Evolutionary conservation across 2,888 invertebrate species (phyloP).

Genomic region (Byasa hedistus): DNA sequence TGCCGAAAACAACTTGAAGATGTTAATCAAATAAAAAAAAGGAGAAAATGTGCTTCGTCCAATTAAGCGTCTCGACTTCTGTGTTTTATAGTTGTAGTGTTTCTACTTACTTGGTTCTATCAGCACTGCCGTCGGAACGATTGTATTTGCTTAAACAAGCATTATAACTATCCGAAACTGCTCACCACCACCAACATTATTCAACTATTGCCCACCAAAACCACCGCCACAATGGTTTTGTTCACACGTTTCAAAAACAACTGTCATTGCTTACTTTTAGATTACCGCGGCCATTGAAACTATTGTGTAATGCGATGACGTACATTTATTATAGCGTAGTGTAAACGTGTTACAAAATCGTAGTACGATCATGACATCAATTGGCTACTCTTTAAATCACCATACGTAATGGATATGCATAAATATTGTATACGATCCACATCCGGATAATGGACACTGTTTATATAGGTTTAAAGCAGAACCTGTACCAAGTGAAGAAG

Average conservation of each 20-base stretch:
- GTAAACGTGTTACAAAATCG: conserved; percentile 1
- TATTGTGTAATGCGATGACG: conserved; percentile 13
- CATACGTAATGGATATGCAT: too few species aligned
- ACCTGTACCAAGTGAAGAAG: too few species aligned
- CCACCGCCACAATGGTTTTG: conserved; percentile 15
- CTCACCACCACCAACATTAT: not conserved
- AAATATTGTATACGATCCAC: too few species aligned
- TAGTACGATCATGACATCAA: not conserved
- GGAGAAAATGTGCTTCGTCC: conserved; percentile 9
- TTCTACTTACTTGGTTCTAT: conserved; percentile 10
- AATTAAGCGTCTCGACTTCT: conserved; percentile 11
- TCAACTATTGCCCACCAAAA: conserved; percentile 7
- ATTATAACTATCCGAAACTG: conserved; percentile 2
- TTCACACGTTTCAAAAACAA: conserved; percentile 19
- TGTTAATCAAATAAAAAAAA: conserved; percentile 13
- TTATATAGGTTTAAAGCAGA: too few species aligned
- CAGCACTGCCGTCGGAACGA: not conserved
- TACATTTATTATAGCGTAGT: conserved; percentile 1
- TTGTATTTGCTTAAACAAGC: not conserved
- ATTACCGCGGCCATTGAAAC: conserved; percentile 1
- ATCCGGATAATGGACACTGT: too few species aligned
- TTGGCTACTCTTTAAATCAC: not conserved
- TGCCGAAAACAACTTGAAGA: conserved; percentile 10
- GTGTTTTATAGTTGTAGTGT: conserved; percentile 4
- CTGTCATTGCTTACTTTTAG: conserved; percentile 12